phyloP scores from a whole-genome alignment of 2,888 invertebrate genomes.

The Pheosia tremula region DNA sequence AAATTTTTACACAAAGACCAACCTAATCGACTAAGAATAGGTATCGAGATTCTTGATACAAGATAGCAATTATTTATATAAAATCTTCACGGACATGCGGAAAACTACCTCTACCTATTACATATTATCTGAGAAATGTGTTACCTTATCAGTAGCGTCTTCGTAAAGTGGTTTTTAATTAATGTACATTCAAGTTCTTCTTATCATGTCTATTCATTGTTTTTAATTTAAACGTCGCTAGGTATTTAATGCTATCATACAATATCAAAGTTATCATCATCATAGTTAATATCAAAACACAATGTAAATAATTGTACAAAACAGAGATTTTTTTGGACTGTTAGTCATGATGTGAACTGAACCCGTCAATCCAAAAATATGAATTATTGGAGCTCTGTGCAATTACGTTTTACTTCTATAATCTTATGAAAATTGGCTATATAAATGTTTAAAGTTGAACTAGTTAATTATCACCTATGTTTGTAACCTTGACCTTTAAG shows the following conservation, averaged over 20 bases:
- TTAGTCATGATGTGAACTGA: too few relatives aligned
- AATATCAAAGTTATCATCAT: neutral
- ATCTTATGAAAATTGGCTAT: neutral
- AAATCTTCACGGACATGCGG: neutral
- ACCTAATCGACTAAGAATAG: too few relatives aligned
- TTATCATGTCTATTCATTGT: neutral
- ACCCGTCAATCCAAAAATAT: too few relatives aligned
- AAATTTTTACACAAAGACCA: too few relatives aligned
- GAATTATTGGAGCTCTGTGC: too few relatives aligned
- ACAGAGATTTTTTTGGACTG: neutral
- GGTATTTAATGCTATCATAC: neutral
- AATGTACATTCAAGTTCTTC: neutral
- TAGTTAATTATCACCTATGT: conserved; percentile 24
- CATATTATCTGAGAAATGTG: neutral
- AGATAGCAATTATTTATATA: neutral
- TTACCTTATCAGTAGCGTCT: neutral
- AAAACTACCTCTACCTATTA: neutral
- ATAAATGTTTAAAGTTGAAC: conserved; percentile 6
- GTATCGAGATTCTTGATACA: neutral
- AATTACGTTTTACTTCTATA: too few relatives aligned
- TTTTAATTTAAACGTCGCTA: neutral
- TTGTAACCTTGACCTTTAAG: conserved; percentile 67
- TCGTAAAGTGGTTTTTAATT: neutral
- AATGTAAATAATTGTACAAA: neutral
- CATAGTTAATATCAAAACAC: neutral